A percentile compares a stretch with the other conserved stretches of the same genome.
Evolutionary conservation across 2,888 invertebrate genomes (phyloP).

Genomic region (Dryobotodes eremita): DNA sequence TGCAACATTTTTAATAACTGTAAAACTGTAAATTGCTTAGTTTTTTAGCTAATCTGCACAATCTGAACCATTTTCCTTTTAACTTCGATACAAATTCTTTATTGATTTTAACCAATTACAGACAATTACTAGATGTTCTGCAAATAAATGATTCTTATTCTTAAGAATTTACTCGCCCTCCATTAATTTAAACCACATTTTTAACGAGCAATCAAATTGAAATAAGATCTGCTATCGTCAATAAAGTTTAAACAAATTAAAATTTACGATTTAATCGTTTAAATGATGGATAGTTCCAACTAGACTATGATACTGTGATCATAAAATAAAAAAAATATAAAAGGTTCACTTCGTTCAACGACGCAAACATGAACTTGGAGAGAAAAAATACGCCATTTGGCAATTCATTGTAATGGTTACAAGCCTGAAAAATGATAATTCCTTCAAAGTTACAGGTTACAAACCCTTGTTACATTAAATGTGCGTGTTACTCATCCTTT

Average conservation of each 20-base stretch:
- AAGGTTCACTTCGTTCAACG: constrained; percentile 21
- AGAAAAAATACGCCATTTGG: too few species aligned
- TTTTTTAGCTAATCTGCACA: not conserved
- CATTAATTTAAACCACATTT: constrained; percentile 29
- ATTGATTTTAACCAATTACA: constrained; percentile 7
- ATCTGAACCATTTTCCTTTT: not conserved
- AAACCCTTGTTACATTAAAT: too few species aligned
- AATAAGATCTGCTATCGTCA: constrained; percentile 43
- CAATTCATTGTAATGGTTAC: too few species aligned
- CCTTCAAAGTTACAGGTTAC: too few species aligned
- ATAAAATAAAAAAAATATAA: not conserved
- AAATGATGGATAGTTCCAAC: constrained; percentile 54
- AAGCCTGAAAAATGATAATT: too few species aligned
- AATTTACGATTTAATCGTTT: constrained; percentile 53
- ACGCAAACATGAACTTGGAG: not conserved
- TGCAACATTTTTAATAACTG: not conserved
- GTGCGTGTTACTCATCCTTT: too few species aligned
- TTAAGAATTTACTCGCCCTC: not conserved
- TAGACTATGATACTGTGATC: not conserved
- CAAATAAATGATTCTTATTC: too few species aligned
- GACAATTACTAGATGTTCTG: not conserved
- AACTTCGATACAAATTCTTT: not conserved
- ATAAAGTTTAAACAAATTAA: constrained; percentile 56
- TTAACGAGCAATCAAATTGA: constrained; percentile 32
- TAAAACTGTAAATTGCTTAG: not conserved